Evolutionary conservation across 2,797 vertebrate genomes (phyloP), one percentile per base, ranked within the genome.

Genomic region (Melanotaenia parkinsoni): DNA sequence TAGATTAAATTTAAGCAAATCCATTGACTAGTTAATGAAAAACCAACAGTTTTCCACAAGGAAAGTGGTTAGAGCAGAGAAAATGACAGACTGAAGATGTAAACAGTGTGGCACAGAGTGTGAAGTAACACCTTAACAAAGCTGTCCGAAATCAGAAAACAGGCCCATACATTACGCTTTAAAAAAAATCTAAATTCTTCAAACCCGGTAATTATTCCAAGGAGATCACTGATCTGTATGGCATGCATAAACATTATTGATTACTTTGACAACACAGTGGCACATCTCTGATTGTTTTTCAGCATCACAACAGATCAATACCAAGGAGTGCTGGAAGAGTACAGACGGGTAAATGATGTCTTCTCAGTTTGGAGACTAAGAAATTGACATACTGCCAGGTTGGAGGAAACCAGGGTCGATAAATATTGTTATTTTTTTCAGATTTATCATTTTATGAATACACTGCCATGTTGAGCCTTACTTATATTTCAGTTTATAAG

Each of bases 341-440:
- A 50, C 74, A 71, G 81, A 67, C 57, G 67, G 79, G 76, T 90
- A 90, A 91, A 92, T 88, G 87, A 92, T 89, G 90, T 88, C 79
- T 89, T 83, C 85, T 89, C 84, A 81, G 72, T 88, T 90, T 80
- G 84, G 80, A 91, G 86, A 86, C 88, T 6, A 37, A 32, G 37
- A 81, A 87, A 92, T 91, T 91, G 91, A 93, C 88, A 81, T 83
- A 50, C 88, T 88, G 91, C 85, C 89, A 83, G 76, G 75, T 74
- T 51, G 77, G 82, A 85, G 71, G 79, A 86, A 72, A 68, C 64
- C 20, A 4, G 43, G 43, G 77, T 92, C 88, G 71, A 92, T 92
- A n/a, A 59, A 68, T 83, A 78, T 84, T 37, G 83, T 79, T 89
- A 75, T 72, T 74, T 40, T 69, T 67, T 74, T 81, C 86, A 77